Evolutionary conservation across 2,113 vertebrate genomes (phyloP).

Genomic region (Cervus canadensis): DNA sequence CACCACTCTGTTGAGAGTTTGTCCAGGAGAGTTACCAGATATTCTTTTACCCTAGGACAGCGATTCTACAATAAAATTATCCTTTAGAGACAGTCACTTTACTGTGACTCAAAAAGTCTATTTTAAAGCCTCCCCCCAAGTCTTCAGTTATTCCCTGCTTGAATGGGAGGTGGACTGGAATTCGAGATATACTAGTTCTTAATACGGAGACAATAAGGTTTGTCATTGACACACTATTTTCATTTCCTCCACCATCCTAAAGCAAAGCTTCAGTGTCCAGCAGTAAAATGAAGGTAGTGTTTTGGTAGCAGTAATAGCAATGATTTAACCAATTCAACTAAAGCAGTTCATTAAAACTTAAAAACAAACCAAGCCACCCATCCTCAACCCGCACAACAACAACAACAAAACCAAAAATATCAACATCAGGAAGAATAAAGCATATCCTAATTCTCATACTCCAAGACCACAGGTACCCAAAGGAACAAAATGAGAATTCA

Average conservation of each 20-base stretch:
- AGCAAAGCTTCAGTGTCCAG: not conserved
- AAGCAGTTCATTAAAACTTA: not conserved
- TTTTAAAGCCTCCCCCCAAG: not conserved
- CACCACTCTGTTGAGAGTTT: not conserved
- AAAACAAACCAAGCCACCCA: not conserved
- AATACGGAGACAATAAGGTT: not conserved
- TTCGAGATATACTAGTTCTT: not conserved
- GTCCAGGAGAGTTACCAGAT: not conserved
- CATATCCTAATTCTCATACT: not conserved
- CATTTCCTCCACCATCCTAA: not conserved
- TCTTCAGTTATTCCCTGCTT: not conserved
- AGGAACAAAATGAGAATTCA: not conserved
- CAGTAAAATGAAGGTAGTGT: not conserved
- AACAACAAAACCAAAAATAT: not conserved
- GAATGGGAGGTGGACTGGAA: not conserved
- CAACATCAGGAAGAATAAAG: not conserved
- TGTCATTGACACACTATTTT: not conserved
- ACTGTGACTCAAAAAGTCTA: not conserved
- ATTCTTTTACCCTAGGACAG: not conserved
- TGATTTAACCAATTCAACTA: not conserved
- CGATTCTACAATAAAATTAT: not conserved
- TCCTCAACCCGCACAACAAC: not conserved
- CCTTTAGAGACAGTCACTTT: not conserved
- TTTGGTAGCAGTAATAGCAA: not conserved
- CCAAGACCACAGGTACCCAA: not conserved